Base-by-base conservation (phyloP, 2,113 vertebrate genomes). In the Piaya cayana region DNA sequence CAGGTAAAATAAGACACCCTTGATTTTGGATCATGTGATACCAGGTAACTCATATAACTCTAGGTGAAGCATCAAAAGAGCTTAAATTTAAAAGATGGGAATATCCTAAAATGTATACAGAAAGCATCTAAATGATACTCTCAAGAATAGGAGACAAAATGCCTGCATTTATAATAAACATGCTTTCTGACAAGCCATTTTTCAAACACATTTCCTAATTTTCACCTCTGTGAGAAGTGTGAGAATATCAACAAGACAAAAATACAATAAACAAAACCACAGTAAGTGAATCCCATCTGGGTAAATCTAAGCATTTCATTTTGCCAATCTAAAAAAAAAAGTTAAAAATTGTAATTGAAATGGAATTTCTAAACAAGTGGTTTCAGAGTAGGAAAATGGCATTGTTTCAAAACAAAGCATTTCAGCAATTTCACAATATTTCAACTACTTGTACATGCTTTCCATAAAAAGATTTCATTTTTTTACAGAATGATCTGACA, bases 351-450 rank as follows among this genome's bases (percentile, higher is more conserved):
- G 20, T 78, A 94, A 82, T 76, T 55, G 76, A 95, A 94, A 67
- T 14, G 47, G 65, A 75, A 90, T 94, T 96, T 94, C 95, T 95
- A 95, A 94, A 89, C 80, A 92, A 96, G 83, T 86, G 62, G 62
- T 62, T 93, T 91, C 52, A 86, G 84, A 93, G 89, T 84, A 95
- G 92, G 81, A 95, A 97, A 95, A 95, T 92, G 88, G 88, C 85
- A 83, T 60, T 75, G 64, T 83, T 95, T 92, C 94, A 92, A 81
- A 95, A 91, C 81, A 74, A 17, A 85, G 82, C 55, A 83, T 78
- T 94, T 91, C 69, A 95, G 81, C 80, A 95, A 91, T 95, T 95
- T 91, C 92, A 86, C 89, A 91, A 64, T 87, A 95, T 92, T 89
- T 92, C 80, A 92, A 60, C 76, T 83, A 76, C 80, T 95, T 83